Evolutionary conservation across 2,113 vertebrate genomes (phyloP), one percentile per base, ranked within the genome.

Genomic region (Okapia johnstoni): DNA sequence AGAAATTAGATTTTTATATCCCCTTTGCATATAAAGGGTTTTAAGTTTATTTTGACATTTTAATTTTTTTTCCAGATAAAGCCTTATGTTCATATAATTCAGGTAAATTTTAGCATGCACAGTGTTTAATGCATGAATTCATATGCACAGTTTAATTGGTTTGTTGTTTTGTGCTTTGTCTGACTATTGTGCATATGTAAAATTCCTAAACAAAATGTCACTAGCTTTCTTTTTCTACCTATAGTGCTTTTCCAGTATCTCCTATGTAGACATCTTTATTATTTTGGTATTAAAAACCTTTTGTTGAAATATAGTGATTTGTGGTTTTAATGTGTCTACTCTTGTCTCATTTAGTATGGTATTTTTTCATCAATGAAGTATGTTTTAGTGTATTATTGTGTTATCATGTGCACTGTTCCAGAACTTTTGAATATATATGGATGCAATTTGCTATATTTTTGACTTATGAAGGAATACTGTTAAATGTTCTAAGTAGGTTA

Each of bases 31-130:
- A 80, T 98, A 81, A 91, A 96, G 60, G 89, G 97, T 90, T 98
- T 98, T 96, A 97, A 54, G 97, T 97, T 93, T 97, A 97, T 97
- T 94, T 98, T 99, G 98, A 99, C 96, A 93, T 98, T 98, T 98
- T 98, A 98, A 98, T 99, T 99, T 99, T 98, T 99, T 99, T 99
- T 98, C 98, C 99, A 99, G 99, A 99, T 99, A 99, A 99, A 99
- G 99, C 99, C 99, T 99, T 99, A 95, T 99, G 99, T 99, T 99
- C 99, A 98, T 99, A 99, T 99, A 99, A 99, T 99, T 99, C 99
- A 99, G 99, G 99, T 99, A 99, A 99, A 98, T 98, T 98, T 97
- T 96, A 98, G 99, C 98, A 99, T 98, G 99, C 95, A 87, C 97
- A 97, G 94, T 97, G 96, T 98, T 98, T 98, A 96, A 84, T 98